Conservation (phyloP, 2,113 vertebrate genomes). For the Dryoscopus gambensis region DNA sequence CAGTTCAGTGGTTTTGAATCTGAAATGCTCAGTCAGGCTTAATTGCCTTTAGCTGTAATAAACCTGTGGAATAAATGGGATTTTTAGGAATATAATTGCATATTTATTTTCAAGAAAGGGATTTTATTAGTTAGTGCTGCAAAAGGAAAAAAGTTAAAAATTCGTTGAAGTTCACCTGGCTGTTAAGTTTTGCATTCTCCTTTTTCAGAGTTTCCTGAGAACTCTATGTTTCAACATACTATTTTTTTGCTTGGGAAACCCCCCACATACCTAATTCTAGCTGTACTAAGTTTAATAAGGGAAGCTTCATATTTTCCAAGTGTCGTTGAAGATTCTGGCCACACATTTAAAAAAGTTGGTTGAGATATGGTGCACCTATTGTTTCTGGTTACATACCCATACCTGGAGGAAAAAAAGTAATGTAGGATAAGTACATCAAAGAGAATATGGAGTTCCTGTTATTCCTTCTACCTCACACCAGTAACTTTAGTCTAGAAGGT, state of each 20-base stretch:
- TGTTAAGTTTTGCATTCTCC: not conserved
- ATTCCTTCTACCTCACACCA: not conserved
- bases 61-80: not conserved
- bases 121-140: not conserved
- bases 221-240: not conserved
- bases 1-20: not conserved
- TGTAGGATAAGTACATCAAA: not conserved
- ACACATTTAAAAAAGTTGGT: not conserved
- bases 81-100: not conserved
- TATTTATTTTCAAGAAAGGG: not conserved
- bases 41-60: not conserved
- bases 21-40: not conserved
- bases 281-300: not conserved
- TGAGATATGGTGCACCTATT: accelerated
- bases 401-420: not conserved
- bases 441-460: not conserved
- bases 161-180: not conserved
- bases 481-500: not conserved
- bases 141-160: not conserved
- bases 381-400: not conserved
- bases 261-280: not conserved
- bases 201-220: not conserved
- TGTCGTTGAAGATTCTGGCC: not conserved
- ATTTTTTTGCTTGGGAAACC: not conserved
- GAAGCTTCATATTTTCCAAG: not conserved